Percentiles rank a stretch among this genome's conserved stretches.
Conservation (phyloP, 2,797 vertebrate species). For the Poecilia wingei region DNA sequence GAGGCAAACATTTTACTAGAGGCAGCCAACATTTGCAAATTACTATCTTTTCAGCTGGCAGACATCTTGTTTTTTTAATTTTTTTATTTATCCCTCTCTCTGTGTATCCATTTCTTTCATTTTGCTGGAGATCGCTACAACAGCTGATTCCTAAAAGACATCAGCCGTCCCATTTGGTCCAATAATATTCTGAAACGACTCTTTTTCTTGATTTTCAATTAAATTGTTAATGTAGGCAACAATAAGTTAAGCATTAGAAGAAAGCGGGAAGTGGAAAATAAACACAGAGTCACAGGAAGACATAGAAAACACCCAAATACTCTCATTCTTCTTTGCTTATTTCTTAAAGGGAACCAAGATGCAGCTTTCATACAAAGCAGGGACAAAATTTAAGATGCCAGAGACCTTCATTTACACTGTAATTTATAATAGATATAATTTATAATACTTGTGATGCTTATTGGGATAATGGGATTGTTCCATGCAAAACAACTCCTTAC, state of each 20-base stretch:
- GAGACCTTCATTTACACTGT: background rate
- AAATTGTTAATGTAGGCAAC: slow-evolving; percentile 67
- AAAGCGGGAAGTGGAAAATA: slow-evolving; percentile 43
- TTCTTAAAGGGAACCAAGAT: slow-evolving; percentile 24
- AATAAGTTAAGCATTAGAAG: slow-evolving; percentile 68
- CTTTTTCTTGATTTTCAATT: slow-evolving; percentile 64
- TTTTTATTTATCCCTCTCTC: background rate
- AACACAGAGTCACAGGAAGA: slow-evolving; percentile 39
- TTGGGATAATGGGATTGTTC: background rate
- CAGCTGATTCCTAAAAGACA: slow-evolving; percentile 49
- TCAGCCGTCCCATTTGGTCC: slow-evolving; percentile 48
- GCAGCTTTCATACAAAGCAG: slow-evolving; percentile 48
- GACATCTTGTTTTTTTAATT: slow-evolving; percentile 21
- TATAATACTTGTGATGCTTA: background rate
- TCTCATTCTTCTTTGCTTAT: slow-evolving; percentile 24
- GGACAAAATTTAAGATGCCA: slow-evolving; percentile 14
- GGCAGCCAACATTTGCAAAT: slow-evolving; percentile 67
- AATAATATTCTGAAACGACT: slow-evolving; percentile 55
- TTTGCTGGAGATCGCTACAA: slow-evolving; percentile 49
- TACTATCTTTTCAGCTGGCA: slow-evolving; percentile 71
- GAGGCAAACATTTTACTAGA: slow-evolving; percentile 66
- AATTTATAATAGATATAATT: background rate
- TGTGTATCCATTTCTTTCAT: slow-evolving; percentile 1
- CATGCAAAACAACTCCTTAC: background rate
- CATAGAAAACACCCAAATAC: slow-evolving; percentile 55